These are phyloP conservation scores for Etheostoma cragini DNA, from an alignment of 2,113 vertebrate species.

Conservation along the genomic window DNA sequence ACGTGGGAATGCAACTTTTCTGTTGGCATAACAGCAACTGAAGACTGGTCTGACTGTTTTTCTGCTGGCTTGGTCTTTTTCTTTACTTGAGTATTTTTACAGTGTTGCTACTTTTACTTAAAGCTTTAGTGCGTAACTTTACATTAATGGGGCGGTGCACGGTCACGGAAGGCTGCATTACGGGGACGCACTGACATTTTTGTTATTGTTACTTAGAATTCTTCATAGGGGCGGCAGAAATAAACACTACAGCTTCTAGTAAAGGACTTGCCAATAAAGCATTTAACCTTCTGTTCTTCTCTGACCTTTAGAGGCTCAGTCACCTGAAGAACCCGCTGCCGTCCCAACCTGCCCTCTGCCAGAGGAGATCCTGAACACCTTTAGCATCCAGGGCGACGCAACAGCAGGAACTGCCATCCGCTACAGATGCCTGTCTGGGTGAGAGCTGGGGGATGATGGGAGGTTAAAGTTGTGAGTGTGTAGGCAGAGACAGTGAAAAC, in stretches of 20 bases:
- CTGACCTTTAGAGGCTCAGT: constrained; percentile 37
- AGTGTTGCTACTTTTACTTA: neutral
- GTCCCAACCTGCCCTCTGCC: constrained; percentile 76
- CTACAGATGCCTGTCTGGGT: constrained; percentile 85
- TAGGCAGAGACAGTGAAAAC: constrained; percentile 51
- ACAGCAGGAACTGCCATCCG: constrained; percentile 73
- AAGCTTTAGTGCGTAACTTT: too few relatives aligned
- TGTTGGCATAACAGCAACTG: neutral
- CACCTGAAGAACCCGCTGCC: constrained; percentile 18
- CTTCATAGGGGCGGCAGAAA: too few relatives aligned
- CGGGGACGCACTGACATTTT: too few relatives aligned
- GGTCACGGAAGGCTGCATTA: too few relatives aligned
- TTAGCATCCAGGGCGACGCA: constrained; percentile 77
- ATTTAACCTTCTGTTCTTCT: constrained; percentile 8
- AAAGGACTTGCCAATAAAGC: neutral
- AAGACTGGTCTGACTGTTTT: neutral
- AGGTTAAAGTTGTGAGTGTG: constrained; percentile 29
- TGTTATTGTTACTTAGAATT: too few relatives aligned
- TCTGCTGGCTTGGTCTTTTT: neutral
- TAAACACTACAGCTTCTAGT: neutral
- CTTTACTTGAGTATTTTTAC: neutral
- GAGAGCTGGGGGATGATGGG: constrained; percentile 51
- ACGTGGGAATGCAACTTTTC: neutral
- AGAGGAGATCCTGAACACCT: constrained; percentile 68
- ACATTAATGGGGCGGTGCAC: too few relatives aligned